A percentile compares a stretch with the other conserved stretches of the same genome.
Conservation (phyloP, 2,113 vertebrate genomes). For the Andinoacara biseriatus region DNA sequence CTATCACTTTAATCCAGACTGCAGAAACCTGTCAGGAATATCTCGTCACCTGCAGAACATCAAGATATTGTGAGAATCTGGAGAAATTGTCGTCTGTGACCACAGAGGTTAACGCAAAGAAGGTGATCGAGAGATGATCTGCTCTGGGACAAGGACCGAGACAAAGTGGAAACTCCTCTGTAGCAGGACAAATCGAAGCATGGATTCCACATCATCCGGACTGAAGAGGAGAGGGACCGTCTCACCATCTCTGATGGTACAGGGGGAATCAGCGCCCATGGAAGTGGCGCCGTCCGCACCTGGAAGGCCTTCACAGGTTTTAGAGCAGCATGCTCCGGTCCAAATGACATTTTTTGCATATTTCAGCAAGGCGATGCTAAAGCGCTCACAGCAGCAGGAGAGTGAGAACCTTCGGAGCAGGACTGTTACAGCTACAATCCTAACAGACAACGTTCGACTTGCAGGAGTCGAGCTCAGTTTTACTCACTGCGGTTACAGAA, state of each 20-base stretch:
- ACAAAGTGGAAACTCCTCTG: accelerated
- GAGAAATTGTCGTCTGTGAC: background rate
- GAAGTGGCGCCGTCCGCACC: too few species aligned
- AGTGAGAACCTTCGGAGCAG: background rate
- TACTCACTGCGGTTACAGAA: too few species aligned
- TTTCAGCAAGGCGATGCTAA: too few species aligned
- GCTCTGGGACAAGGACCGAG: background rate
- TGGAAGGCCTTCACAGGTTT: too few species aligned
- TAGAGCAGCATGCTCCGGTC: too few species aligned
- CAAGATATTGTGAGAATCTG: background rate
- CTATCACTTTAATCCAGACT: background rate
- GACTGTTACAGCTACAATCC: background rate
- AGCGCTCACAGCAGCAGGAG: background rate
- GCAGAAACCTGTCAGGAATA: background rate
- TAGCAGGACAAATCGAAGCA: background rate
- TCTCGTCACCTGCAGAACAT: background rate
- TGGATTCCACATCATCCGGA: accelerated
- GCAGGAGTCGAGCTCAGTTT: too few species aligned
- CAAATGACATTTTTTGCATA: too few species aligned
- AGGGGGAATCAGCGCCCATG: too few species aligned
- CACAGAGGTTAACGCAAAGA: background rate
- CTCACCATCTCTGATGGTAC: too few species aligned
- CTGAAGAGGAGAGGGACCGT: background rate
- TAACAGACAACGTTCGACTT: too few species aligned
- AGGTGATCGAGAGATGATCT: too few species aligned